phyloP scores from a whole-genome alignment of 2,797 vertebrate species.

The Poeciliopsis presidionis region DNA sequence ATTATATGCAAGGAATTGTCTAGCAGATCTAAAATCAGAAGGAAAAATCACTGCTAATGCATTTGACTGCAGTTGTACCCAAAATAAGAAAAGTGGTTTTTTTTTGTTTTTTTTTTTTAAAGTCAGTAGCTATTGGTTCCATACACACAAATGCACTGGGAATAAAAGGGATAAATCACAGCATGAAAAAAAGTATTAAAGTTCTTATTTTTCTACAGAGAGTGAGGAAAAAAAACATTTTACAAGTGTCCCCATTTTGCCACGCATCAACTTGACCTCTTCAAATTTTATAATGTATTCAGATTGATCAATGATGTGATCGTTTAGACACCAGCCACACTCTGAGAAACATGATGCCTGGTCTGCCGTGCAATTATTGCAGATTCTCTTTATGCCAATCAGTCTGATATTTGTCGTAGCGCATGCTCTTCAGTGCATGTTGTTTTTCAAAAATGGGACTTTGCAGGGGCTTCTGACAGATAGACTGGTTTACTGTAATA shows the following conservation, averaged over 20 bases:
- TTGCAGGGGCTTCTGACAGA: neutral
- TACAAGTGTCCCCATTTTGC: neutral
- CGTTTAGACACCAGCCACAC: neutral
- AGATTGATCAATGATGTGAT: neutral
- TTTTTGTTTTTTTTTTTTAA: too few species aligned
- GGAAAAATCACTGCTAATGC: neutral
- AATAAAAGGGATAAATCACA: neutral
- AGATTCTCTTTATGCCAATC: neutral
- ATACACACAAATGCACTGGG: neutral
- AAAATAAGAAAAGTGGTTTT: neutral
- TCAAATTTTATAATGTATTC: neutral
- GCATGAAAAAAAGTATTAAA: neutral
- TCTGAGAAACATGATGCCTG: neutral
- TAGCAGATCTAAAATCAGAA: neutral
- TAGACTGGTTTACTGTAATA: neutral
- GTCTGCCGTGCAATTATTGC: neutral
- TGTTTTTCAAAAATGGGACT: neutral
- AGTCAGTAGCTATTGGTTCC: neutral
- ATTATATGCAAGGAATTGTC: constrained; percentile 2
- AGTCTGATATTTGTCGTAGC: neutral
- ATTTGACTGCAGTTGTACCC: neutral
- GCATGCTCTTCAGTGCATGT: neutral
- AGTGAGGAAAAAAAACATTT: neutral
- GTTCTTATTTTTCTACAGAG: neutral
- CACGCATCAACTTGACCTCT: neutral